Percentiles rank a stretch among this genome's conserved stretches.
Conservation (phyloP, 2,797 vertebrate genomes). For the Muscicapa comitata region DNA sequence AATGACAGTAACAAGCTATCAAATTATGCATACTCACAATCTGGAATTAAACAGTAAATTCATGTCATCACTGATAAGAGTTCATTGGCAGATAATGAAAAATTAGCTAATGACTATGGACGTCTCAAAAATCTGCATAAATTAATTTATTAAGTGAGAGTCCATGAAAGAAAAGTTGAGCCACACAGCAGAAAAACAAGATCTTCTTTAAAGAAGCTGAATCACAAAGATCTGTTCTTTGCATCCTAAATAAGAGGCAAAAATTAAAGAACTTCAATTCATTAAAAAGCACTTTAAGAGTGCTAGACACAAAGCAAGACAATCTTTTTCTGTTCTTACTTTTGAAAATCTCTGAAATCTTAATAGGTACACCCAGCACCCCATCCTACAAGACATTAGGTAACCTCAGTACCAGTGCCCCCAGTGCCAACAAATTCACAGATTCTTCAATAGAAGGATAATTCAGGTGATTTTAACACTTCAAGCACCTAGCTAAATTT, state of each 20-base stretch:
- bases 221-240: background rate
- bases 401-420: background rate
- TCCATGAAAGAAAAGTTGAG: background rate
- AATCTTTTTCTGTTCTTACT: background rate
- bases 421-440: background rate
- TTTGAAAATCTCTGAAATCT: background rate
- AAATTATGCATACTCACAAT: background rate
- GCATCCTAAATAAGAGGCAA: background rate
- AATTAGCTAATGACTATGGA: background rate
- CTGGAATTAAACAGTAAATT: background rate
- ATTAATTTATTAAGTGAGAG: constrained; percentile 2
- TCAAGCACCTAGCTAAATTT: background rate
- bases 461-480: background rate
- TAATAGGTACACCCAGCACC: background rate
- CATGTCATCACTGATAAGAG: background rate
- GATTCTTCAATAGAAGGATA: background rate
- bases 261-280: background rate
- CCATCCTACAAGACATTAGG: background rate
- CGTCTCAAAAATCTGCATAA: background rate
- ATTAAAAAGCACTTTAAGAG: background rate
- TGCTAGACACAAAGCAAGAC: background rate
- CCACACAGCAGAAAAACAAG: background rate
- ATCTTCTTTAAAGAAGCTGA: background rate
- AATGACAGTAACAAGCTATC: background rate
- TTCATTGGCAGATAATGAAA: constrained; percentile 19